phyloP scores from a whole-genome alignment of 2,113 vertebrate genomes.

The Trochalopteron elliotii region DNA sequence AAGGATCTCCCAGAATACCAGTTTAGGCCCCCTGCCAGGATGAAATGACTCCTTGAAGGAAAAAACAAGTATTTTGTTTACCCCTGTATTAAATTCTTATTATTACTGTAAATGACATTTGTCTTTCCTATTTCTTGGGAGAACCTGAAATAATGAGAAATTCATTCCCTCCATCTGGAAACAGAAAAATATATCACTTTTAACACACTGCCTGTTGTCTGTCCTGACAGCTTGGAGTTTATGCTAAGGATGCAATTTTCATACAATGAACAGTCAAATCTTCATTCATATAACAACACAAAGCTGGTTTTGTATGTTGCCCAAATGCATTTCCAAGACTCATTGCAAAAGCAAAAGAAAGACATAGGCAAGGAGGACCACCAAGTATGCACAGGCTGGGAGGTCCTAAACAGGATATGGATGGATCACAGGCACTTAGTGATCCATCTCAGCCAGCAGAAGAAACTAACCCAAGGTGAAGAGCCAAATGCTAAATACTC shows the following conservation, averaged over 20 bases:
- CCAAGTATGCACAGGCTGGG: background rate
- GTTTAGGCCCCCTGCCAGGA: background rate
- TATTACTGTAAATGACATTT: background rate
- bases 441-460: background rate
- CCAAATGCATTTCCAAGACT: background rate
- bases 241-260: background rate
- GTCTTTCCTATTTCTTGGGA: background rate
- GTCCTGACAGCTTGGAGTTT: background rate
- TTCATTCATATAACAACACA: background rate
- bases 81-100: background rate
- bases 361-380: background rate
- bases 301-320: background rate
- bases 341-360: background rate
- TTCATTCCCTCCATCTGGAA: background rate
- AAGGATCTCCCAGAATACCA: background rate
- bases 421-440: background rate
- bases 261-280: background rate
- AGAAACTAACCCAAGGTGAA: background rate
- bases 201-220: background rate
- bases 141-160: background rate
- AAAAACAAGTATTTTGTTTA: background rate
- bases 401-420: background rate
- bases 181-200: background rate
- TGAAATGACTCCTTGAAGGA: background rate
- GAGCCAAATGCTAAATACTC: background rate